phyloP scores from a whole-genome alignment of 2,888 invertebrate genomes.

The Axea sp. region DNA sequence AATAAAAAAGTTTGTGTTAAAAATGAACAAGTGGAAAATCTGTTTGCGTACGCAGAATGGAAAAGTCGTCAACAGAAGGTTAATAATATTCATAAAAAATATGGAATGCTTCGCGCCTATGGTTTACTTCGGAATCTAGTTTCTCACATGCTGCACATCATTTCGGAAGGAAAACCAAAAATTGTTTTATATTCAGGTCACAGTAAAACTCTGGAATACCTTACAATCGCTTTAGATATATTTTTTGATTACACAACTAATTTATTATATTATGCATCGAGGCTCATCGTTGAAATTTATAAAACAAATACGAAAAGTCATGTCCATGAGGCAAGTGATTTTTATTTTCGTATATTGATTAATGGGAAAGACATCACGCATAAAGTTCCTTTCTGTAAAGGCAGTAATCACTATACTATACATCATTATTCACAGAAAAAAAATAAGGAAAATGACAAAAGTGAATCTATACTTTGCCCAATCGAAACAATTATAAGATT shows the following conservation, averaged over 20 bases:
- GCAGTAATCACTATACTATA: constrained; percentile 81
- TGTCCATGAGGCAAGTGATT: constrained; percentile 83
- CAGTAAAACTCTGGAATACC: constrained; percentile 92
- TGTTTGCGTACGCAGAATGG: constrained; percentile 92
- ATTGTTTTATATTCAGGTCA: constrained; percentile 93
- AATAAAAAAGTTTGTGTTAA: constrained; percentile 82
- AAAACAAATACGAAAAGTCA: constrained; percentile 83
- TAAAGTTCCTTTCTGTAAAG: constrained; percentile 89
- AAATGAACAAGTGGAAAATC: constrained; percentile 86
- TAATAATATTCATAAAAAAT: constrained; percentile 81
- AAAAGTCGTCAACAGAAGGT: constrained; percentile 84
- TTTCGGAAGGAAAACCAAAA: constrained; percentile 87
- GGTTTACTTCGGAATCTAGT: constrained; percentile 91
- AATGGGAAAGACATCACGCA: constrained; percentile 93
- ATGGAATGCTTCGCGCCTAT: constrained; percentile 86
- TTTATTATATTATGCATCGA: constrained; percentile 91
- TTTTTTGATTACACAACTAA: constrained; percentile 81
- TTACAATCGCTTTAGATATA: constrained; percentile 89
- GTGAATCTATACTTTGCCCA: constrained; percentile 85
- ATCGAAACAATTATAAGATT: constrained; percentile 93
- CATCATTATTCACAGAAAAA: constrained; percentile 66
- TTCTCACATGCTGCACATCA: constrained; percentile 89
- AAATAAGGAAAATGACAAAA: constrained; percentile 80
- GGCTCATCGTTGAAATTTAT: constrained; percentile 93
- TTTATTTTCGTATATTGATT: constrained; percentile 90